Percentiles rank a stretch among this genome's conserved stretches.
Evolutionary conservation across 2,113 vertebrate genomes (phyloP).

Genomic region (Leptosomus discolor): DNA sequence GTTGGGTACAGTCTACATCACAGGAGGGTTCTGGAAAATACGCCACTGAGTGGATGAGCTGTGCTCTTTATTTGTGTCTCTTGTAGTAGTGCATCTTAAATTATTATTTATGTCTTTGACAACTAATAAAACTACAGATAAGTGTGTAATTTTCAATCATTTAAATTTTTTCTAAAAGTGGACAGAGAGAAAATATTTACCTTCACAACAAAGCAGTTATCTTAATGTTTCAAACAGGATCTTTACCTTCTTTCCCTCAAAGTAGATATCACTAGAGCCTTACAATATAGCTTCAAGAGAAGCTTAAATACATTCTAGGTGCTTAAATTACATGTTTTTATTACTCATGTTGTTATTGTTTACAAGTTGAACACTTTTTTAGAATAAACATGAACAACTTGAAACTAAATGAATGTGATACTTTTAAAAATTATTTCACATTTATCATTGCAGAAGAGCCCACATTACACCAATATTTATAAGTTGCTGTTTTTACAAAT

Average conservation of each 20-base stretch:
- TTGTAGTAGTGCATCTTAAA: background rate
- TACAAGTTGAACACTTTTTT: background rate
- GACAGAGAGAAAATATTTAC: background rate
- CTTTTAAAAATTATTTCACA: background rate
- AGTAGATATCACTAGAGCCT: background rate
- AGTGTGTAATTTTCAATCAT: background rate
- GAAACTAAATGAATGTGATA: background rate
- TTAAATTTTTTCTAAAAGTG: background rate
- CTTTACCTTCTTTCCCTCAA: background rate
- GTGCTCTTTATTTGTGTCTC: background rate
- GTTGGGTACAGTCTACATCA: background rate
- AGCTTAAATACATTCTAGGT: background rate
- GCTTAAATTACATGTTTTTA: background rate
- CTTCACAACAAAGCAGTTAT: background rate
- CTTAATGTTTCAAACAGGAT: background rate
- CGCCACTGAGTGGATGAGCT: background rate
- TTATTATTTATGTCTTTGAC: background rate
- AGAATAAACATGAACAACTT: background rate
- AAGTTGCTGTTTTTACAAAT: conserved; percentile 35
- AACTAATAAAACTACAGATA: background rate
- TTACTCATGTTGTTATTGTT: background rate
- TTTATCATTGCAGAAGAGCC: background rate
- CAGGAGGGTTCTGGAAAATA: background rate
- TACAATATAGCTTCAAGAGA: background rate
- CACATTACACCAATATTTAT: conserved; percentile 25